Conservation (phyloP, 2,888 invertebrate genomes). For the Anodontia alba region DNA sequence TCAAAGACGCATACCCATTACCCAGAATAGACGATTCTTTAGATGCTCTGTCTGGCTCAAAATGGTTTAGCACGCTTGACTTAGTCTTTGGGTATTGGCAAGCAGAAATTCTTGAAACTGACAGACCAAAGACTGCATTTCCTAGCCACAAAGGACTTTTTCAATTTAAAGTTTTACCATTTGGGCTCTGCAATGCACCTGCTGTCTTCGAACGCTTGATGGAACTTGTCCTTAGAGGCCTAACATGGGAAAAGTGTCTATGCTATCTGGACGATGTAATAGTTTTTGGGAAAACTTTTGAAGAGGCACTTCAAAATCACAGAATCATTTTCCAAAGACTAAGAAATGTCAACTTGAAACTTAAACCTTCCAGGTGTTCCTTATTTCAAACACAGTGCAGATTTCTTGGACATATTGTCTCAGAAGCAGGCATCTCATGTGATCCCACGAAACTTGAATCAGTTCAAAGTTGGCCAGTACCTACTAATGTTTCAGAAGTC, state of each 20-base stretch:
- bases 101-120: conserved; percentile 35
- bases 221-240: conserved; percentile 33
- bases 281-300: too few species aligned
- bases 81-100: conserved; percentile 51
- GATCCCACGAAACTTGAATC: conserved; percentile 26
- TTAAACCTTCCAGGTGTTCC: neutral
- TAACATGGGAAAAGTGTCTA: conserved; percentile 30
- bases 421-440: conserved; percentile 36
- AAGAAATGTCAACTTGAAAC: neutral
- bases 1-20: conserved; percentile 39
- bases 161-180: too few species aligned
- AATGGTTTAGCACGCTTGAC: conserved; percentile 46
- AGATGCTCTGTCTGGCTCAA: conserved; percentile 31
- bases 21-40: conserved; percentile 47
- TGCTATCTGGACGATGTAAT: too few species aligned
- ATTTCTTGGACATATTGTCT: conserved; percentile 27
- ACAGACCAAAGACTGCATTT: conserved; percentile 49
- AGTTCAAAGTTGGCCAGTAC: conserved; percentile 34
- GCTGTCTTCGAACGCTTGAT: conserved; percentile 43
- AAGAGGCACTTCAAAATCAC: conserved; percentile 25
- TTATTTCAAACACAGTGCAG: conserved; percentile 1
- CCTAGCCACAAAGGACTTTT: conserved; percentile 43
- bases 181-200: conserved; percentile 14
- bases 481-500: conserved; percentile 30
- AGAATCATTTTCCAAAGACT: neutral